Percentiles rank a stretch among this genome's conserved stretches.
phyloP scores from a whole-genome alignment of 2,113 vertebrate species.

The Coptodon rendalli region DNA sequence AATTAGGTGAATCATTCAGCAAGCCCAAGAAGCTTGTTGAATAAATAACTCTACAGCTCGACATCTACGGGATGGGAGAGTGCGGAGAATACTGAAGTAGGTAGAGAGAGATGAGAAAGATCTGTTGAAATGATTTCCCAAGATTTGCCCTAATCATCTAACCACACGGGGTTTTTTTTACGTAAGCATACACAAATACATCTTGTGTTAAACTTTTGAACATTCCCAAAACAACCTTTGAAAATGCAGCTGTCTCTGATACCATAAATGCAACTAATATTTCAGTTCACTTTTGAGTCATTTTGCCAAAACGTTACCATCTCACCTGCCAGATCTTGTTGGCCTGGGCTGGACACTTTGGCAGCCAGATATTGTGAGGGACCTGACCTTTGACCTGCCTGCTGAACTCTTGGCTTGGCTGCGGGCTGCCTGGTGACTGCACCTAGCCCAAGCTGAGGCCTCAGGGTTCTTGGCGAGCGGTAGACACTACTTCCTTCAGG shows the following conservation, averaged over 20 bases:
- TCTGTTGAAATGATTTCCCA: neutral
- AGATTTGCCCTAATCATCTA: neutral
- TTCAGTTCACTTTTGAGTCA: neutral
- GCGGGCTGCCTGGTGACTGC: slow-evolving; percentile 82
- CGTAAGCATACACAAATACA: neutral
- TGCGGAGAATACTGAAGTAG: neutral
- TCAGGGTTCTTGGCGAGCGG: slow-evolving; percentile 83
- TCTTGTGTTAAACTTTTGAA: neutral
- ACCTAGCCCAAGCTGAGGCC: slow-evolving; percentile 88
- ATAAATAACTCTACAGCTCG: neutral
- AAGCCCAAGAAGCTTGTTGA: neutral
- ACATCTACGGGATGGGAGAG: neutral
- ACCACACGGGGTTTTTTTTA: fast-evolving
- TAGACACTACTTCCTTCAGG: slow-evolving; percentile 71
- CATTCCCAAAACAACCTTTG: neutral
- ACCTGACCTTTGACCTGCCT: slow-evolving; percentile 78
- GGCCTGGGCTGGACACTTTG: slow-evolving; percentile 58
- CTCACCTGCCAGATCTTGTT: slow-evolving; percentile 80
- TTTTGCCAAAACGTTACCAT: neutral
- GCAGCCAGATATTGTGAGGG: slow-evolving; percentile 68
- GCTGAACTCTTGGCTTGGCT: slow-evolving; percentile 80
- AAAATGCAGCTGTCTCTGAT: neutral
- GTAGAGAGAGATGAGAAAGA: neutral
- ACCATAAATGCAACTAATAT: neutral
- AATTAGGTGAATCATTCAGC: neutral